Conservation (phyloP, 2,113 vertebrate species). For the Collichthys lucidus region DNA sequence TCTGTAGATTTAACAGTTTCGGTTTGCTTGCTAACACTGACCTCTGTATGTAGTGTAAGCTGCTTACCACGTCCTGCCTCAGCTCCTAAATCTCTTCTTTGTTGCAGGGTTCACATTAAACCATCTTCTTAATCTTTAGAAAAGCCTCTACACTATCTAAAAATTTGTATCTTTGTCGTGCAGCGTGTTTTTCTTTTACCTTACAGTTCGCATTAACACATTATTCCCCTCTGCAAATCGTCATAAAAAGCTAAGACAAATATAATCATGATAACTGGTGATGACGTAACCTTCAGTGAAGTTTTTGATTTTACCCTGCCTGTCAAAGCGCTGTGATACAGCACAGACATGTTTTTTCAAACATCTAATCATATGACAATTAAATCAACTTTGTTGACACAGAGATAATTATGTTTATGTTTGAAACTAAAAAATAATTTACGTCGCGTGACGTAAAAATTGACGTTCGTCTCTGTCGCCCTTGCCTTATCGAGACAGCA, state of each 20-base stretch:
- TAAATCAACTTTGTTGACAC: background rate
- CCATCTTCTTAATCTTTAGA: constrained; percentile 54
- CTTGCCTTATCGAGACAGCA: constrained; percentile 7
- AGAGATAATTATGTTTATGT: background rate
- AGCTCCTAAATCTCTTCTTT: constrained; percentile 64
- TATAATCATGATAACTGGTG: background rate
- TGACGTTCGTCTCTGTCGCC: background rate
- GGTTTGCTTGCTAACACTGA: constrained; percentile 33
- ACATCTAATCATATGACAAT: constrained; percentile 25
- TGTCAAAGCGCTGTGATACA: background rate
- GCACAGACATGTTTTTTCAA: background rate
- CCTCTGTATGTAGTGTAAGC: constrained; percentile 56
- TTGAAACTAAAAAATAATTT: constrained; percentile 19
- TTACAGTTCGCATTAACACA: constrained; percentile 33
- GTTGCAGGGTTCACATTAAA: constrained; percentile 47
- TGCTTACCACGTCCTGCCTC: constrained; percentile 57
- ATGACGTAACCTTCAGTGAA: background rate
- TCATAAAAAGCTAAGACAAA: background rate
- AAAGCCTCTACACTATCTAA: constrained; percentile 29
- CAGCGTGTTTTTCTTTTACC: background rate
- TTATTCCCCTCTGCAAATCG: background rate
- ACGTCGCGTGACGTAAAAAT: constrained; percentile 28
- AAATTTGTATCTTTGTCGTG: constrained; percentile 33
- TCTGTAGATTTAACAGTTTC: constrained; percentile 36
- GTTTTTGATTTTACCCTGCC: constrained; percentile 4